Evolutionary conservation across 2,113 vertebrate species (phyloP).

Genomic region (Oceanodroma tethys): DNA sequence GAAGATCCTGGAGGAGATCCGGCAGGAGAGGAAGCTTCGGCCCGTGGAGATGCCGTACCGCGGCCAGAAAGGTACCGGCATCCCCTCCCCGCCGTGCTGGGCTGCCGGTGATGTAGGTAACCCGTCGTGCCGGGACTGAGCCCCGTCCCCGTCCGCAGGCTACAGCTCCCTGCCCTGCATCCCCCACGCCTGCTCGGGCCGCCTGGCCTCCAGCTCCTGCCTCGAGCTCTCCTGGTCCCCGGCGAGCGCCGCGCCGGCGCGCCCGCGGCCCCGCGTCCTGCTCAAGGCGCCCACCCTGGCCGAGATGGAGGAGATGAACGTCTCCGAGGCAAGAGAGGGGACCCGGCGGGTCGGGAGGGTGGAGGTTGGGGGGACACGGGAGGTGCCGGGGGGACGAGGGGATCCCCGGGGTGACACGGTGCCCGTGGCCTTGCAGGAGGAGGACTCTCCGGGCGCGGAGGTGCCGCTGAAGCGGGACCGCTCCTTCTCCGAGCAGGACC

Average conservation of each 20-base stretch:
- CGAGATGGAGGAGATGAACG: conserved; percentile 96
- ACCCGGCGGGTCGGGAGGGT: accelerated
- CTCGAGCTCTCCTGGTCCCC: conserved; percentile 82
- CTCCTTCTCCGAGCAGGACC: conserved; percentile 93
- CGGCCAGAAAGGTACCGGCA: conserved; percentile 69
- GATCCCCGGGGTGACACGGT: accelerated
- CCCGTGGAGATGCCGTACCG: conserved; percentile 71
- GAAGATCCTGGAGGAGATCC: conserved; percentile 90
- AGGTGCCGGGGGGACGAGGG: accelerated
- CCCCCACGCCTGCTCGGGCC: conserved; percentile 76
- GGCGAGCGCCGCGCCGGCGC: not conserved
- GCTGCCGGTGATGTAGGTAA: accelerated
- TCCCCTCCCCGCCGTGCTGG: accelerated
- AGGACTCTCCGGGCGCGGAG: conserved; percentile 81
- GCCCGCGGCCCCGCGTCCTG: conserved; percentile 79
- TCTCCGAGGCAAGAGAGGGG: conserved; percentile 81
- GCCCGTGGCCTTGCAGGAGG: conserved; percentile 75
- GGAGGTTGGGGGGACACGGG: accelerated
- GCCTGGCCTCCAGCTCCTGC: conserved; percentile 86
- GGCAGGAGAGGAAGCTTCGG: conserved; percentile 86
- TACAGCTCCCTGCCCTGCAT: conserved; percentile 94
- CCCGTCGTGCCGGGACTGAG: accelerated
- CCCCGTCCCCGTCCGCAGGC: not conserved
- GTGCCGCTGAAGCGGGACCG: conserved; percentile 85
- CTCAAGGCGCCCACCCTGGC: conserved; percentile 94